Evolutionary conservation across 2,797 vertebrate genomes (phyloP).

Genomic region (Stomatorhinus walkeri): DNA sequence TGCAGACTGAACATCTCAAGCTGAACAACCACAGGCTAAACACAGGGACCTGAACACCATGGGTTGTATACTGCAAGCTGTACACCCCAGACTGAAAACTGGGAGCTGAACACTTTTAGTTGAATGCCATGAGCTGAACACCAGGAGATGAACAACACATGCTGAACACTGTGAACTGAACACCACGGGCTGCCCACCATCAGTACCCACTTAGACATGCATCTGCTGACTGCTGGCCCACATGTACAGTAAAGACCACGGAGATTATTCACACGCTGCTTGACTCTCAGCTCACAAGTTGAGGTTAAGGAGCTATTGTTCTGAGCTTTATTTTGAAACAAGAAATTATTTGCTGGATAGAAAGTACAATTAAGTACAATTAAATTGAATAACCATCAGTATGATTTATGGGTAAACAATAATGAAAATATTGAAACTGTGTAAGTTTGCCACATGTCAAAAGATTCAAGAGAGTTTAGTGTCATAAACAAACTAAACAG

Average conservation of each 20-base stretch:
- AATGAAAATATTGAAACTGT: neutral
- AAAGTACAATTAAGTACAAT: constrained; percentile 9
- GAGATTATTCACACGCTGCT: neutral
- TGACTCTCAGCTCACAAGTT: neutral
- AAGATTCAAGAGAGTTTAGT: neutral
- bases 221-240: neutral
- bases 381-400: neutral
- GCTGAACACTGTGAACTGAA: neutral
- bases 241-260: neutral
- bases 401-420: neutral
- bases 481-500: neutral
- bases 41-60: neutral
- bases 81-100: neutral
- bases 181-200: neutral
- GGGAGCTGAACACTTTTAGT: neutral
- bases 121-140: neutral
- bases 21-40: neutral
- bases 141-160: neutral
- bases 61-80: neutral
- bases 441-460: neutral
- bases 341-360: neutral
- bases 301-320: neutral
- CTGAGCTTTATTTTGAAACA: neutral
- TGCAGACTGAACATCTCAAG: neutral
- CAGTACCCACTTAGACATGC: neutral